Percentiles rank a stretch among this genome's conserved stretches.
phyloP scores from a whole-genome alignment of 2,797 vertebrate species.

The Manis javanica region DNA sequence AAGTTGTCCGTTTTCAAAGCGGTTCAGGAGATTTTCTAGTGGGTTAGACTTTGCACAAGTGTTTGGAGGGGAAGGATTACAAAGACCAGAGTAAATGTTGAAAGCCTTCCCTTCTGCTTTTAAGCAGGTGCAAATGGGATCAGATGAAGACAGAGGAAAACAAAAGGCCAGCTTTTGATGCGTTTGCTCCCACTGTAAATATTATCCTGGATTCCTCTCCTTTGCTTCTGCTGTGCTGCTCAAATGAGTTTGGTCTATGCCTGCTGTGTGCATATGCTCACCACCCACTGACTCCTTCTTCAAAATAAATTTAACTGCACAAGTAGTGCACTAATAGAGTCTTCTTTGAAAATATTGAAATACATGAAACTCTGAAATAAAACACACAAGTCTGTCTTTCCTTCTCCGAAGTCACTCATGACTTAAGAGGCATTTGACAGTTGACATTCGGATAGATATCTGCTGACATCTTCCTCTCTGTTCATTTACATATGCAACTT shows the following conservation, averaged over 20 bases:
- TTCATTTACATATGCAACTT: neutral
- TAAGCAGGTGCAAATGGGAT: fast-evolving
- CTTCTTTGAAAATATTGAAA: neutral
- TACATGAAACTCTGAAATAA: neutral
- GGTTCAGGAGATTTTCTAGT: fast-evolving
- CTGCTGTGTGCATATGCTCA: neutral
- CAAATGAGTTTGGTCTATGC: neutral
- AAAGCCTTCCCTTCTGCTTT: neutral
- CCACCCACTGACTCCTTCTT: neutral
- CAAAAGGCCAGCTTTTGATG: neutral
- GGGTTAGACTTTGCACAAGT: too few relatives aligned
- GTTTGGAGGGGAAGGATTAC: neutral
- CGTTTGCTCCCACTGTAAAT: neutral
- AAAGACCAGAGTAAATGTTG: neutral
- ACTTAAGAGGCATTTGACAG: neutral
- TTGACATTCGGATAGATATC: too few relatives aligned
- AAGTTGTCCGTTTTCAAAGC: fast-evolving
- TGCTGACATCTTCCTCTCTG: neutral
- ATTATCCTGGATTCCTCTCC: neutral
- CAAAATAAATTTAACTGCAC: neutral
- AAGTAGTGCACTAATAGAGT: neutral
- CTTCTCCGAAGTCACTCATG: neutral
- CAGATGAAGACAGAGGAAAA: neutral
- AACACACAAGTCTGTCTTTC: neutral
- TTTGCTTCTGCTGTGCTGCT: fast-evolving